These are phyloP conservation scores for Rugalucina vietnamica DNA, from an alignment of 2,888 invertebrate species.

Conservation along the genomic window DNA sequence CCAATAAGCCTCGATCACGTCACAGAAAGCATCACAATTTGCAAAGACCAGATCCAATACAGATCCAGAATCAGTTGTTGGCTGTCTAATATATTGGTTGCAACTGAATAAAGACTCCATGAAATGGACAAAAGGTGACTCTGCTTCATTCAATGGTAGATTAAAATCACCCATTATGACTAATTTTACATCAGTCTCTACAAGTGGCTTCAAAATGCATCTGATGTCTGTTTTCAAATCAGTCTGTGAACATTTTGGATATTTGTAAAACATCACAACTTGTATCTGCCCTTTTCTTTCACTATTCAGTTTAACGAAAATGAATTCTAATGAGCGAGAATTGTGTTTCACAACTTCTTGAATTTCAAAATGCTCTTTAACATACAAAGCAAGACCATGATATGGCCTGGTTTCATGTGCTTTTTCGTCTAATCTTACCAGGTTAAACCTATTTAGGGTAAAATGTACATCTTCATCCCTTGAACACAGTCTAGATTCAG, in stretches of 20 bases:
- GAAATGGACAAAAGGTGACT: background rate
- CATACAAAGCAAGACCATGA: background rate
- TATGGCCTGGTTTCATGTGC: background rate
- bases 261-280: constrained; percentile 16
- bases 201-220: background rate
- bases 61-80: background rate
- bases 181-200: background rate
- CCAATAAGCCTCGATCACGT: background rate
- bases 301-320: background rate
- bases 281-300: constrained; percentile 4
- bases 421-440: background rate
- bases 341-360: background rate
- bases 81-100: background rate
- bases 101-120: background rate
- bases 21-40: too few relatives aligned
- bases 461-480: background rate
- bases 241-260: background rate
- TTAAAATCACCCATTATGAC: background rate
- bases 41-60: too few relatives aligned
- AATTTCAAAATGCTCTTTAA: background rate
- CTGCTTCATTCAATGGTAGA: background rate
- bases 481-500: background rate
- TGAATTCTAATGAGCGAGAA: background rate
- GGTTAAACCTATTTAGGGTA: background rate
- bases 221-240: background rate